phyloP scores from a whole-genome alignment of 2,113 vertebrate genomes.

The Caranx melampygus region DNA sequence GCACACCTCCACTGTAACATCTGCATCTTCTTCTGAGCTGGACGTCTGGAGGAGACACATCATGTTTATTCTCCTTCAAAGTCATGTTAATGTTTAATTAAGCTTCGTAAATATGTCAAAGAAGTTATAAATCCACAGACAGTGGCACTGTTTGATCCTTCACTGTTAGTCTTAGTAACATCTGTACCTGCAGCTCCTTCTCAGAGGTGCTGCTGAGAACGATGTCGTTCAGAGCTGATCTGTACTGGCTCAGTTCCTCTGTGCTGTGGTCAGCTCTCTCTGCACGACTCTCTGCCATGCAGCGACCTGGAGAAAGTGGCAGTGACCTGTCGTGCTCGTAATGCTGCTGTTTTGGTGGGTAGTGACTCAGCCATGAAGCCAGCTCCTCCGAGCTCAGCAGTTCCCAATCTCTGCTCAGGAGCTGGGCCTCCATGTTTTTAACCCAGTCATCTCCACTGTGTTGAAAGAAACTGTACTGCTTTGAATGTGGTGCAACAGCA shows the following conservation, averaged over 20 bases:
- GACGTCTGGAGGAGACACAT: background rate
- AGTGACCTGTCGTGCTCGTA: background rate
- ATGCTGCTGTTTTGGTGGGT: background rate
- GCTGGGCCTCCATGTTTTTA: slow-evolving; percentile 34
- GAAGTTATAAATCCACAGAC: too few species aligned
- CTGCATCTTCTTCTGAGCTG: background rate
- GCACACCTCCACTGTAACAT: background rate
- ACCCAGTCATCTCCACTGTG: background rate
- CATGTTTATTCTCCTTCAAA: background rate
- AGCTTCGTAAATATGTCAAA: too few species aligned
- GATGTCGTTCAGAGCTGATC: slow-evolving; percentile 56
- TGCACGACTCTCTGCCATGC: background rate
- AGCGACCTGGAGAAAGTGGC: background rate
- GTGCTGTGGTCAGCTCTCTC: background rate
- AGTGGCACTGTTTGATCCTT: too few species aligned
- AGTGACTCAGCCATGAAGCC: slow-evolving; percentile 22
- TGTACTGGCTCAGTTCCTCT: slow-evolving; percentile 53
- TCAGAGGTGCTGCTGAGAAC: background rate
- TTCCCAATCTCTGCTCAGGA: slow-evolving; percentile 8
- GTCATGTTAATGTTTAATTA: too few species aligned
- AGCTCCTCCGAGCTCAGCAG: slow-evolving; percentile 18
- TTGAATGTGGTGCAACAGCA: slow-evolving; percentile 62
- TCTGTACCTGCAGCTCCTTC: slow-evolving; percentile 34
- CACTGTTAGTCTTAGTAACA: too few species aligned
- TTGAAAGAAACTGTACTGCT: slow-evolving; percentile 25